Conservation (phyloP, 2,113 vertebrate genomes). For the Macrotus californicus region DNA sequence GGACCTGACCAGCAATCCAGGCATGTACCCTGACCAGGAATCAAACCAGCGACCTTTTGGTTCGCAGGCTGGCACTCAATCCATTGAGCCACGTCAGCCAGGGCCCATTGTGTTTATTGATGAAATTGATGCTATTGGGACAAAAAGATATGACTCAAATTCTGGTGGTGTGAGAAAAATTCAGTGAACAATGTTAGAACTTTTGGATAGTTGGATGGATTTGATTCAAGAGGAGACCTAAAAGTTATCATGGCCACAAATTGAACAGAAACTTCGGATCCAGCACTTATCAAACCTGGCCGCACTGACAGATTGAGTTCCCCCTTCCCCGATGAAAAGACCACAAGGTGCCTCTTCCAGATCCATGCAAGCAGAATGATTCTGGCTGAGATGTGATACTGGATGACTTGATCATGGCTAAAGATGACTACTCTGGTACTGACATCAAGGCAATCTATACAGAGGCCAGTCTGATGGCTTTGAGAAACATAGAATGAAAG, state of each 20-base stretch:
- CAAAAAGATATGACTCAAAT: not conserved
- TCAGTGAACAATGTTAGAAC: not conserved
- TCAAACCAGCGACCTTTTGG: too few species aligned
- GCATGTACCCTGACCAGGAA: too few species aligned
- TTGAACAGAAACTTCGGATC: not conserved
- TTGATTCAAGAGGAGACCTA: not conserved
- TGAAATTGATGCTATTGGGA: not conserved
- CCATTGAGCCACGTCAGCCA: too few species aligned
- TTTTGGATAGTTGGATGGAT: not conserved
- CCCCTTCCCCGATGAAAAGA: not conserved
- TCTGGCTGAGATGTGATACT: not conserved
- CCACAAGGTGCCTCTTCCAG: not conserved
- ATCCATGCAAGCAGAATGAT: not conserved
- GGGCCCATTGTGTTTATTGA: not conserved
- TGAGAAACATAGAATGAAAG: not conserved
- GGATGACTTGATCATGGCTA: not conserved
- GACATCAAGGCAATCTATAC: not conserved
- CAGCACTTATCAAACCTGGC: not conserved
- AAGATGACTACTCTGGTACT: not conserved
- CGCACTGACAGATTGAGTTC: not conserved
- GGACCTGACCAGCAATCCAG: too few species aligned
- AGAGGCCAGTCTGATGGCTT: not conserved
- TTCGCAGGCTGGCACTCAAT: too few species aligned
- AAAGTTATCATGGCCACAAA: not conserved
- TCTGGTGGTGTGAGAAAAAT: not conserved